Conservation (phyloP, 2,888 invertebrate genomes). For the Diarsia mendica region DNA sequence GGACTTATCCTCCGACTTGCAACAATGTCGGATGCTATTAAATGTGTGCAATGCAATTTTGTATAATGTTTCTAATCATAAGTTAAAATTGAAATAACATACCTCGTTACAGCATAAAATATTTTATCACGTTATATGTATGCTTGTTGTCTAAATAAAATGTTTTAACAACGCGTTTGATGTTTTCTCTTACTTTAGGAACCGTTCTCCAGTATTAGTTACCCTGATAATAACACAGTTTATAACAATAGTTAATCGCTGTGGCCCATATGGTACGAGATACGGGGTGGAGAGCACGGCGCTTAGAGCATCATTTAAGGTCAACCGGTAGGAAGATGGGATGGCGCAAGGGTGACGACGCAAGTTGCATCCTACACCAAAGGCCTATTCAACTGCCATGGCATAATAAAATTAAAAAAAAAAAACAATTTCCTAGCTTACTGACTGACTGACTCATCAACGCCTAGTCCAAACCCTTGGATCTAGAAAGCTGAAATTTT, state of each 20-base stretch:
- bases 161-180: conserved; percentile 42
- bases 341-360: too few species aligned
- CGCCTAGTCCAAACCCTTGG: too few species aligned
- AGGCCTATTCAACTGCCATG: too few species aligned
- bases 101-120: conserved; percentile 63
- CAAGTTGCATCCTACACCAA: too few species aligned
- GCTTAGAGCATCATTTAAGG: too few species aligned
- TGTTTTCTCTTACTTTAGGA: conserved; percentile 4
- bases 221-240: not conserved
- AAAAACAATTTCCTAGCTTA: too few species aligned
- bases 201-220: not conserved
- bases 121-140: conserved; percentile 68
- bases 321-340: too few species aligned
- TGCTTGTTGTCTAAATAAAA: conserved; percentile 71
- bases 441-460: too few species aligned
- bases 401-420: too few species aligned
- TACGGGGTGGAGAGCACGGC: too few species aligned
- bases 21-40: conserved; percentile 17
- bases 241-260: not conserved
- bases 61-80: conserved; percentile 45
- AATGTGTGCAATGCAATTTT: conserved; percentile 42
- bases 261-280: not conserved
- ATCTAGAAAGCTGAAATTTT: too few species aligned
- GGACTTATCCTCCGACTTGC: not conserved
- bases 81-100: conserved; percentile 51